Evolutionary conservation across 2,888 invertebrate genomes (phyloP).

Genomic region (Megaustenia siamemsis): DNA sequence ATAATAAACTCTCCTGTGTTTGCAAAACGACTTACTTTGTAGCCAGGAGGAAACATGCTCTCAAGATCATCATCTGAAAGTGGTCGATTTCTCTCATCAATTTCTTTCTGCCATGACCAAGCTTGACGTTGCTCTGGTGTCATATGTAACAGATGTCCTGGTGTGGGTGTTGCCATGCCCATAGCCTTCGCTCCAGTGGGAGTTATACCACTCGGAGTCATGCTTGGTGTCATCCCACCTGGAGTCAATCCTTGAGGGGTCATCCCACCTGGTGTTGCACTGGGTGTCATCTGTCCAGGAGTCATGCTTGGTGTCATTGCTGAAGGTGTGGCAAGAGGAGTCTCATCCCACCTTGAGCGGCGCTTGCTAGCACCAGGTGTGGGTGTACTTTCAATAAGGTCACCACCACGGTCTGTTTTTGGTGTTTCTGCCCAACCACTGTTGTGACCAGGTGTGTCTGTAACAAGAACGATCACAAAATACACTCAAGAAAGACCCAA

Average conservation of each 20-base stretch:
- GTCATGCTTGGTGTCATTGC: conserved; percentile 80
- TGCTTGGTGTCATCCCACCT: conserved; percentile 79
- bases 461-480: conserved; percentile 28
- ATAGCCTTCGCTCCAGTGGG: conserved; percentile 90
- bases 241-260: conserved; percentile 76
- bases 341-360: conserved; percentile 99
- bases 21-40: conserved; percentile 88
- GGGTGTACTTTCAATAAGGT: conserved; percentile 90
- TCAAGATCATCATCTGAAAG: conserved; percentile 98
- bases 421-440: conserved; percentile 99
- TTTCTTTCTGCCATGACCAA: conserved; percentile 98
- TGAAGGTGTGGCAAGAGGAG: conserved; percentile 85
- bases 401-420: conserved; percentile 89
- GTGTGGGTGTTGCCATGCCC: conserved; percentile 98
- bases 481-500: too few relatives aligned
- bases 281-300: conserved; percentile 82
- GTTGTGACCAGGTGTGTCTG: conserved; percentile 95
- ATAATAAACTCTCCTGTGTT: too few relatives aligned
- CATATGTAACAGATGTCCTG: conserved; percentile 96
- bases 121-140: conserved; percentile 99
- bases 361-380: conserved; percentile 97
- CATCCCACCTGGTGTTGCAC: conserved; percentile 71
- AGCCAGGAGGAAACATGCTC: conserved; percentile 97
- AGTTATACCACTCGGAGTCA: conserved; percentile 80
- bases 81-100: conserved; percentile 97